Conservation (phyloP, 2,113 vertebrate genomes). For the Anarhynchus alexandrinus region DNA sequence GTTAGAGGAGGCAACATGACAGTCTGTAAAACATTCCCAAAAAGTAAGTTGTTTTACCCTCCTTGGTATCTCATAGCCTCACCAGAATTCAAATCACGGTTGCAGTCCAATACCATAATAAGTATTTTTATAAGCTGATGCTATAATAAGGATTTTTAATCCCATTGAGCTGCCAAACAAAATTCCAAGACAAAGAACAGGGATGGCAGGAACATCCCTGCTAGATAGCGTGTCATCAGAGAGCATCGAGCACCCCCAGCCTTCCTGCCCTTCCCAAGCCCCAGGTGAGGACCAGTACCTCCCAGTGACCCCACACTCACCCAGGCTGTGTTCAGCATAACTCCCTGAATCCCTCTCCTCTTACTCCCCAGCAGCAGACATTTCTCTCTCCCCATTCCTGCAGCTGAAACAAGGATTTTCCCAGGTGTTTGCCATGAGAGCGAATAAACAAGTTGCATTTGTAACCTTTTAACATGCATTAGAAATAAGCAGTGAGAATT, state of each 20-base stretch:
- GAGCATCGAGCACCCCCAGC: fast-evolving
- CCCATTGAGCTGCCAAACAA: background rate
- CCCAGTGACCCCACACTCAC: background rate
- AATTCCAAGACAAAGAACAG: background rate
- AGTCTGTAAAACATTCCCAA: background rate
- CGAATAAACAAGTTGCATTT: background rate
- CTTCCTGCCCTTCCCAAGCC: fast-evolving
- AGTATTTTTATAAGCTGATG: background rate
- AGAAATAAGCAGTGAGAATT: background rate
- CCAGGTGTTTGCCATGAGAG: background rate
- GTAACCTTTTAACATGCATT: background rate
- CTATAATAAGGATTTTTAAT: background rate
- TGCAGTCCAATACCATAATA: no score
- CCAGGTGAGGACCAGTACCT: background rate
- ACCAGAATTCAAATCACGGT: background rate
- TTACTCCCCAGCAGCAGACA: background rate
- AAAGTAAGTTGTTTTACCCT: background rate
- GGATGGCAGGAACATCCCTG: background rate
- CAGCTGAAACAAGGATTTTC: background rate
- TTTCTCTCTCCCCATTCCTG: background rate
- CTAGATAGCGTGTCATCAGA: fast-evolving
- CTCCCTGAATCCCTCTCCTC: background rate
- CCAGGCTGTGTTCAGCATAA: background rate
- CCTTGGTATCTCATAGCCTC: background rate
- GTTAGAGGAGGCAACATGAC: background rate